Evolutionary conservation across 92 coral and sea anemone genomes (phyloP), one percentile per base, ranked within the genome.

Genomic region (Zoanthus solanderi): DNA sequence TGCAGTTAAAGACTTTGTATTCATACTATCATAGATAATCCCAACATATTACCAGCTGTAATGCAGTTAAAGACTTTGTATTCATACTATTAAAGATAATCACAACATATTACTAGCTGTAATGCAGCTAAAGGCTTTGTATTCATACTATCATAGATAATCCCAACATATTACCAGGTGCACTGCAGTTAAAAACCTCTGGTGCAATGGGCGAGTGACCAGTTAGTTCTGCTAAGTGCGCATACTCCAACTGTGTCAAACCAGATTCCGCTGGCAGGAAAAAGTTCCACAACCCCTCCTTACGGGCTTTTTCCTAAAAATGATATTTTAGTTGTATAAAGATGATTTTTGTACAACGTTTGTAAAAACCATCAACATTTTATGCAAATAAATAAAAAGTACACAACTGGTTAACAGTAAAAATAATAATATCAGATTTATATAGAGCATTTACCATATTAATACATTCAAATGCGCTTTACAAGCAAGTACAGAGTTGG

Each of bases 121-220:
- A 86, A 96, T 83, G 89, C 99, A 97, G 96, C 95, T 97, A 72
- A 95, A 95, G 23, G 93, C 90, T 75, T 97, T 37, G 42, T 37
- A 37, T 50, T 50, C 12, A 50, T 7, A 50, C 56, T 50, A 50
- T 4, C 5, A 50, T 2, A 7, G 9, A 7, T 11, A 50, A 50
- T 50, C 8, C 5, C 10, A 50, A 50, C 56, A 50, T 14, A 78
- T 48, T 23, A 96, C 99, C 99, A 65, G 99, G 99, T 18, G 99
- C 97, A 86, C 97, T 83, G 89, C 99, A 97, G 96, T 97, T 97
- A 72, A 97, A 95, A 17, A 96, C 90, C 75, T 97, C 99, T 23
- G 99, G 97, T 23, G 98, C 99, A 87, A 90, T 90, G 7, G 94
- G 83, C 53, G 90, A 95, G 75, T 93, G 88, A 7, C 98, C 99